Conservation (phyloP, 2,888 invertebrate species). For the Hydriomena furcata region DNA sequence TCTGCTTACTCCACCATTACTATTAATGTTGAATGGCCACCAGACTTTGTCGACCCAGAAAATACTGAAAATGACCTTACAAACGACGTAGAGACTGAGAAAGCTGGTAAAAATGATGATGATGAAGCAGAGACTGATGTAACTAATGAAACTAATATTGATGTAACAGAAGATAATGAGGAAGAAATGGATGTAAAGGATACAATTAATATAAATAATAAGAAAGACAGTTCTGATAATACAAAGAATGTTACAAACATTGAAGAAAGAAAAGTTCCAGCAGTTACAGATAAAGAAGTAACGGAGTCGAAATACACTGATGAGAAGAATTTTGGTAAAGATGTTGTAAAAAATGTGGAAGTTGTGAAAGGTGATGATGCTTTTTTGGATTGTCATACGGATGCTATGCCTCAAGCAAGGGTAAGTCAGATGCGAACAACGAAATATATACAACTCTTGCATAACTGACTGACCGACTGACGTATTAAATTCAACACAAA, state of each 20-base stretch:
- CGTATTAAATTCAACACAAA: too few relatives aligned
- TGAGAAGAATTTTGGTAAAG: background rate
- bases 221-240: background rate
- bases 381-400: slow-evolving; percentile 63
- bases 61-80: too few relatives aligned
- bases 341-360: slow-evolving; percentile 20
- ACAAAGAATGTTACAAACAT: background rate
- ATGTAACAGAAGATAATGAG: background rate
- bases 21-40: slow-evolving; percentile 81
- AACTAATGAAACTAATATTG: background rate
- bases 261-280: background rate
- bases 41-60: slow-evolving; percentile 45
- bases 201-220: background rate
- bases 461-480: too few relatives aligned
- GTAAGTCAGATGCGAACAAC: too few relatives aligned
- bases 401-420: slow-evolving; percentile 66
- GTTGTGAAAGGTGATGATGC: slow-evolving; percentile 54
- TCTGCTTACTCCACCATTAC: slow-evolving; percentile 73
- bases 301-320: background rate
- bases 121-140: background rate
- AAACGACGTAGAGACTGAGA: background rate
- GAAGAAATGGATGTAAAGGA: background rate
- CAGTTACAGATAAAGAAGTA: background rate
- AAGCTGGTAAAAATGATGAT: background rate
- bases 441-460: too few relatives aligned